Evolutionary conservation across 1,140 invertebrate genomes (phyloP).

Genomic region (Nephila pilipes): DNA sequence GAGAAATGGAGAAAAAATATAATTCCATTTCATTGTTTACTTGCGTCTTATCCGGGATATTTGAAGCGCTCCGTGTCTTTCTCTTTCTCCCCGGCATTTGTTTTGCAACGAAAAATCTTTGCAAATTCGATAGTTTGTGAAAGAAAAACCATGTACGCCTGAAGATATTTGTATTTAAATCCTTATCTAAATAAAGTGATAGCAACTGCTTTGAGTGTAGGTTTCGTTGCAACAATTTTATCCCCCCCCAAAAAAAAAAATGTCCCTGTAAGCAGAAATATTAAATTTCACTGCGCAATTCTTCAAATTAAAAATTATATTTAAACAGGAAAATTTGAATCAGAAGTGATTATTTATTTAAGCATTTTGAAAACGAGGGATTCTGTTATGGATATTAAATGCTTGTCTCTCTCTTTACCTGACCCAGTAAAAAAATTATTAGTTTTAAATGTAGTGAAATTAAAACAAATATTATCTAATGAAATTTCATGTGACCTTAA

Average conservation of each 20-base stretch:
- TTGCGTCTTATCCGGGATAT: constrained; percentile 2
- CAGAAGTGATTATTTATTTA: constrained; percentile 1
- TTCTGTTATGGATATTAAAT: too few relatives aligned
- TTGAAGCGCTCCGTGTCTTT: neutral
- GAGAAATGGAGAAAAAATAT: neutral
- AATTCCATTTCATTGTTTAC: constrained; percentile 47
- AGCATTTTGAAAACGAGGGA: too few relatives aligned
- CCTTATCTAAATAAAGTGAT: neutral
- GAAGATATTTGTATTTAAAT: constrained; percentile 12
- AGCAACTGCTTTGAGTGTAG: neutral
- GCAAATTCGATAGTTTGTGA: neutral
- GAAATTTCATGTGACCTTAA: neutral
- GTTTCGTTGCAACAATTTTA: neutral
- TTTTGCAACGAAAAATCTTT: neutral
- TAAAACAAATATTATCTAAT: neutral
- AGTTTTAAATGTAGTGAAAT: neutral
- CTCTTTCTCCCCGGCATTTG: neutral
- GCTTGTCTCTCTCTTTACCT: too few relatives aligned
- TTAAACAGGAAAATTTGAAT: neutral
- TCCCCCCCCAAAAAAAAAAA: neutral
- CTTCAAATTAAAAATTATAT: constrained; percentile 6
- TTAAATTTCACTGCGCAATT: neutral
- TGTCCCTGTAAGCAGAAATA: neutral
- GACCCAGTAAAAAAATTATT: neutral
- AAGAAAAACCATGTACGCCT: neutral